Evolutionary conservation across 2,113 vertebrate species (phyloP), one percentile per base, ranked within the genome.

Genomic region (Caranx ignobilis): DNA sequence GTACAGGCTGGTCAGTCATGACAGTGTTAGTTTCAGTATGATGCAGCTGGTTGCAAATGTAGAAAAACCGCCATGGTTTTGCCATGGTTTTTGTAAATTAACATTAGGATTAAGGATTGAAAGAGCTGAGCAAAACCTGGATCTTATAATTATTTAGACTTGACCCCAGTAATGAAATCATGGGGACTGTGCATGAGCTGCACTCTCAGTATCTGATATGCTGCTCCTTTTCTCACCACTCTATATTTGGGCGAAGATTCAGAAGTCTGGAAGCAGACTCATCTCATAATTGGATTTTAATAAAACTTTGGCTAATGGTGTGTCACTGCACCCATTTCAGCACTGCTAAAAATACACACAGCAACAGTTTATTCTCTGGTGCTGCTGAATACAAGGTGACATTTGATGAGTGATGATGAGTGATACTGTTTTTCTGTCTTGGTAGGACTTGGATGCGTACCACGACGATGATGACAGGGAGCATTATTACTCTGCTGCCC

Each of bases 391-490:
- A 50, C 18, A n/a, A 50, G 48, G 18, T 19, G 18, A 19, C 4
- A 2, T 55, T 4, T 55, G 3, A 57, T 6, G 26, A 15, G 11
- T 18, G 47, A 35, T 45, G 16, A 52, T 37, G 26, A 12, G 6
- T 48, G 37, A 26, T n/a, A 8, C 43, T 50, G 3, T 59, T 41
- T 2, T 63, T 71, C 15, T 66, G 50, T 34, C 57, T 76, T 76
- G 50, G 10, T 91, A 95, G 94, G 84, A 94, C 83, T 89, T 94
- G 68, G 91, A 94, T 71, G 65, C 43, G 26, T 81, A 89, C 73
- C 59, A 81, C 8, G 83, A 88, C 8, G 72, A 90, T 1, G 84
- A 76, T 0, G 72, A 57, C 0, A 55, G 66, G 62, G 79, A 52
- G 32, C 77, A 77, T 50, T 91, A 91, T 48, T 31, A 75, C 73